Evolutionary conservation across 2,888 invertebrate genomes (phyloP).

Genomic region (Eupsilia transversa): DNA sequence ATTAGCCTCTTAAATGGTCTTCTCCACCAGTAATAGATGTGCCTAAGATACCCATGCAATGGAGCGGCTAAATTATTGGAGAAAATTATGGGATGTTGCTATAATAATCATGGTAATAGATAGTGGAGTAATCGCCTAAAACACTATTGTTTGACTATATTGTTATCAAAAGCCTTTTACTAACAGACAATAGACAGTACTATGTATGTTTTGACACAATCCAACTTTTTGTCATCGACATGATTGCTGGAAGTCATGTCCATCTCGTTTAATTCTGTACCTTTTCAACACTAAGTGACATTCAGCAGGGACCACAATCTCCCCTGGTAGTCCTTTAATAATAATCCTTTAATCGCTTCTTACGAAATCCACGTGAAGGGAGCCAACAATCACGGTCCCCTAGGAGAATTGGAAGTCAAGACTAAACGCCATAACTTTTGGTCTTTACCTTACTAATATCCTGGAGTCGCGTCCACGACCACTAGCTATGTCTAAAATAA

Average conservation of each 20-base stretch:
- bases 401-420: conserved; percentile 20
- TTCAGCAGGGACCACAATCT: conserved; percentile 16
- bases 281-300: conserved; percentile 33
- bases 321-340: conserved; percentile 38
- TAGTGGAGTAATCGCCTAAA: background rate
- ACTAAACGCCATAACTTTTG: conserved; percentile 31
- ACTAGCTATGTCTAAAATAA: background rate
- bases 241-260: conserved; percentile 1
- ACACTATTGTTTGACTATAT: background rate
- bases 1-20: conserved; percentile 34
- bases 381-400: conserved; percentile 5
- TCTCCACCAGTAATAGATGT: conserved; percentile 18
- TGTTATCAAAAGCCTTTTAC: background rate
- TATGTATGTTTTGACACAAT: background rate
- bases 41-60: conserved; percentile 3
- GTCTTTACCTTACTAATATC: conserved; percentile 19
- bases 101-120: conserved; percentile 13
- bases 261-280: conserved; percentile 26
- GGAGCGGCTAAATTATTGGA: conserved; percentile 19
- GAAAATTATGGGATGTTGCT: background rate
- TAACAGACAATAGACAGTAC: background rate
- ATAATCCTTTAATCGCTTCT: conserved; percentile 51
- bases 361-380: conserved; percentile 34
- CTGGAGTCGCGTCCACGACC: background rate
- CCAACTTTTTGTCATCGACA: background rate